Conservation (phyloP, 2,797 vertebrate genomes). For the Brotogeris chrysoptera region DNA sequence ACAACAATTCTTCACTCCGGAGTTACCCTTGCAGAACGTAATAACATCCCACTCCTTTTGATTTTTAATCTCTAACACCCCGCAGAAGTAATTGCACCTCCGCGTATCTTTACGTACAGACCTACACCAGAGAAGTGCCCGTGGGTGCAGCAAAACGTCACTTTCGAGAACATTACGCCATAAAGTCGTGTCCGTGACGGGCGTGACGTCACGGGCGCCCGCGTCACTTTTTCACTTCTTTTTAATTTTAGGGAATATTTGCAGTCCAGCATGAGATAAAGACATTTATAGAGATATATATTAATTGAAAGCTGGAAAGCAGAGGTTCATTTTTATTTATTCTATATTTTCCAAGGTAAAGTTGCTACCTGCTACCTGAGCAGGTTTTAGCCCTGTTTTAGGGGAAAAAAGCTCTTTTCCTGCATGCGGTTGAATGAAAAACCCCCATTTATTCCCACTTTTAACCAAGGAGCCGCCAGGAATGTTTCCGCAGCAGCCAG, state of each 20-base stretch:
- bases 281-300: rapidly evolving
- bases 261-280: not conserved
- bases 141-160: not conserved
- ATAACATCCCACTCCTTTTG: constrained; percentile 34
- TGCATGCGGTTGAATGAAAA: rapidly evolving
- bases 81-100: not conserved
- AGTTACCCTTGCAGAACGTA: constrained; percentile 63
- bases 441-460: not conserved
- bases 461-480: not conserved
- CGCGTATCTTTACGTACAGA: not conserved
- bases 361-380: not conserved
- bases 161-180: not conserved
- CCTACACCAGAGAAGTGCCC: not conserved
- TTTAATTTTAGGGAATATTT: not conserved
- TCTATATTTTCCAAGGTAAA: not conserved
- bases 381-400: not conserved
- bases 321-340: no score
- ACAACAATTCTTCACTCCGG: constrained; percentile 66
- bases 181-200: not conserved
- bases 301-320: not conserved
- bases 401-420: not conserved
- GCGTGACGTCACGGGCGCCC: not conserved
- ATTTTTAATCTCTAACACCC: constrained; percentile 19
- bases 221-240: not conserved
- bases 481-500: not conserved